phyloP scores from a whole-genome alignment of 2,888 invertebrate genomes.

The Agrochola lota region DNA sequence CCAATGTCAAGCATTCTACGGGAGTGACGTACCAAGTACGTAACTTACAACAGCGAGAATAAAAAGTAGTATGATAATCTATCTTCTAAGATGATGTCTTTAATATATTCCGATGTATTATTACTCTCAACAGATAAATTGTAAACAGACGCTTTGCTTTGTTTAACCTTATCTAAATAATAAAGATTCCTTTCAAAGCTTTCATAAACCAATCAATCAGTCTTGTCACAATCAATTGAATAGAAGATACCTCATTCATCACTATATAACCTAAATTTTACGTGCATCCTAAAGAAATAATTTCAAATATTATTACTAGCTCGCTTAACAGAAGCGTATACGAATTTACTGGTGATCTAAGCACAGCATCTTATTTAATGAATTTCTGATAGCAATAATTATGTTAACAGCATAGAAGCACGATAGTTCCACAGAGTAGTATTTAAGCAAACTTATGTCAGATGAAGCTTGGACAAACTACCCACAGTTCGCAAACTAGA shows the following conservation, averaged over 20 bases:
- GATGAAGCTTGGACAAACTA: slow-evolving; percentile 40
- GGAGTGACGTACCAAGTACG: slow-evolving; percentile 19
- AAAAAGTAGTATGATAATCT: slow-evolving; percentile 16
- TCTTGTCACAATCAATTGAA: slow-evolving; percentile 1
- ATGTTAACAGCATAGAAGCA: not conserved
- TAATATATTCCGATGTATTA: not conserved
- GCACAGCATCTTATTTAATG: not conserved
- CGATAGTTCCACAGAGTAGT: slow-evolving; percentile 4
- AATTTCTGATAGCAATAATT: not conserved
- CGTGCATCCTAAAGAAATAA: not conserved
- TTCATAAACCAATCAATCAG: not conserved
- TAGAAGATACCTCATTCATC: not conserved
- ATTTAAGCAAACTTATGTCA: slow-evolving; percentile 25
- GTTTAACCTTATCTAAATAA: not conserved
- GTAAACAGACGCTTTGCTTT: not conserved
- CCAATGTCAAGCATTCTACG: slow-evolving; percentile 49
- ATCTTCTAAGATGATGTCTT: not conserved
- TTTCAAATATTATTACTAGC: not conserved
- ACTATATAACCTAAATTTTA: too few relatives aligned
- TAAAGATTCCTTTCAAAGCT: not conserved
- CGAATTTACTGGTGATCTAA: not conserved
- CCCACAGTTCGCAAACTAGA: slow-evolving; percentile 29
- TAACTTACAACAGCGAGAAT: slow-evolving; percentile 18
- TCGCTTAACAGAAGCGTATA: not conserved
- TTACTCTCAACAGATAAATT: not conserved